Evolutionary conservation across 92 coral and sea anemone genomes (phyloP).

Genomic region (Phenganax subtilis): DNA sequence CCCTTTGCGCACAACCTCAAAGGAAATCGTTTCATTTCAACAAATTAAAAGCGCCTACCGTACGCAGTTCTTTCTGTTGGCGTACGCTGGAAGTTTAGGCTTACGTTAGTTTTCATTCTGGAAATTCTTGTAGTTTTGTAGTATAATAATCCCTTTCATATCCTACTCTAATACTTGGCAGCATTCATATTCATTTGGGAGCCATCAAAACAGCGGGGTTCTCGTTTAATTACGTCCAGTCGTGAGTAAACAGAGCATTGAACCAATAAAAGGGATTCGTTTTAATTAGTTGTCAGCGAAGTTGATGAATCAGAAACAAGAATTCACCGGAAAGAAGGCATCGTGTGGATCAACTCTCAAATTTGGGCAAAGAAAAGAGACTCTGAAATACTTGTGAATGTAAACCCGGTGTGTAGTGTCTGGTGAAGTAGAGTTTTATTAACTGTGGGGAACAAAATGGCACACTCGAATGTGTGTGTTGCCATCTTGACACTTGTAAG

Average conservation of each 20-base stretch:
- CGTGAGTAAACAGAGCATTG: slow-evolving; percentile 37
- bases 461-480: slow-evolving; percentile 20
- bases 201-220: slow-evolving; percentile 39
- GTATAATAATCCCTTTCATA: slow-evolving; percentile 4
- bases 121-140: slow-evolving; percentile 16
- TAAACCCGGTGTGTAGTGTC: slow-evolving; percentile 38
- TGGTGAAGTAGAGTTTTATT: slow-evolving; percentile 20
- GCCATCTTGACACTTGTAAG: slow-evolving; percentile 34
- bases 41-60: slow-evolving; percentile 30
- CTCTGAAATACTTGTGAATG: slow-evolving; percentile 14
- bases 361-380: slow-evolving; percentile 11
- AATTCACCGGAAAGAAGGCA: slow-evolving; percentile 38
- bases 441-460: slow-evolving; percentile 38
- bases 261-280: slow-evolving; percentile 39
- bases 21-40: slow-evolving; percentile 40
- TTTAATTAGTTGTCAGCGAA: slow-evolving; percentile 45
- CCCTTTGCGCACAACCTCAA: slow-evolving; percentile 34
- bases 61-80: slow-evolving; percentile 34
- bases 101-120: neutral
- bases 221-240: slow-evolving; percentile 42
- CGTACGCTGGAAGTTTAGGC: slow-evolving; percentile 20
- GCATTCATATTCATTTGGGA: slow-evolving; percentile 41
- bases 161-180: slow-evolving; percentile 8
- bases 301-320: slow-evolving; percentile 42
- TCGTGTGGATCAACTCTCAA: slow-evolving; percentile 38